Evolutionary conservation across 2,888 invertebrate species (phyloP), one percentile per base, ranked within the genome.

Genomic region (Neoaliturus tenellus): DNA sequence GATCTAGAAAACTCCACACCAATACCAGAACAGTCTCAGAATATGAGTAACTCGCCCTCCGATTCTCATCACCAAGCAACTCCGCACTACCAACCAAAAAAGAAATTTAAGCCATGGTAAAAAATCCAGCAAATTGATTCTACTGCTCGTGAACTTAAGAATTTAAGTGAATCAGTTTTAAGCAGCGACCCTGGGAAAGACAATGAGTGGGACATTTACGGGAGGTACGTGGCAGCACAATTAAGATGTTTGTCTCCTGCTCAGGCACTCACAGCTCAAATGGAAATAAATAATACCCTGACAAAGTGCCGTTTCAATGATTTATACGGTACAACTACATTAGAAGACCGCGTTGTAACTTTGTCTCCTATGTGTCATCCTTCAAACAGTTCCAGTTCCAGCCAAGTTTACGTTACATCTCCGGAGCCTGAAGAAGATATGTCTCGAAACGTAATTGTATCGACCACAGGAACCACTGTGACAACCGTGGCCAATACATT

Each of bases 151-250:
- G 73, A 73, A 35, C 73, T 73, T 4, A 73, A 73, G n/a, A 73
- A n/a, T 31, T 73, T 73, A 20, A 73, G 73, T 35, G 33, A 73
- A 33, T 20, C 35, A 31, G n/a, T n/a, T n/a, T 73, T 31, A 35
- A 20, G 35, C 35, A 5, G 31, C 10, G 35, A 31, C 33, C 33
- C 14, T 31, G 39, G 8, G 28, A 73, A 35, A 58, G 62, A 62
- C n/a, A 67, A 35, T 41, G 81, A 62, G 33, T 41, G 48, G 41
- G 81, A 81, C 33, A 23, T 81, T 25, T 81, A 44, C 41, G 81
- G 69, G 14, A 81, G 28, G 48, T 69, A n/a, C 48, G 81, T 81
- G 17, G 81, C 25, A 39, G 67, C 81, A 23, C 69, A 81, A 69
- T 81, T 81, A 48, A 81, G 25, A 81, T 1, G 31, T 31, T 69